phyloP scores from a whole-genome alignment of 1,140 invertebrate genomes.

The Amyelois transitella region DNA sequence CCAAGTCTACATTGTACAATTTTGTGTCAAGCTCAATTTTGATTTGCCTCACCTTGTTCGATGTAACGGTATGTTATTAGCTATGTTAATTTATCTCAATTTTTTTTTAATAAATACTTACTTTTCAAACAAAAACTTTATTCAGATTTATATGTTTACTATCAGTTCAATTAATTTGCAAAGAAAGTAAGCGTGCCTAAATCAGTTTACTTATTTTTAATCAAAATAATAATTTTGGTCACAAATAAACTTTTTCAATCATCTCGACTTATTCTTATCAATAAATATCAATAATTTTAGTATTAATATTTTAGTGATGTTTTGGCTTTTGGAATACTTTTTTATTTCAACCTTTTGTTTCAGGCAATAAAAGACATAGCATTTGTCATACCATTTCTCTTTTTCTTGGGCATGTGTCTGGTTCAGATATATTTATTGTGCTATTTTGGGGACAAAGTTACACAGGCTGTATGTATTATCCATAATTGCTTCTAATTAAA shows the following conservation, averaged over 20 bases:
- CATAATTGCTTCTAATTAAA: neutral
- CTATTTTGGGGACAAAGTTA: conserved; percentile 28
- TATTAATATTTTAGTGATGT: neutral
- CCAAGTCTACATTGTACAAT: conserved; percentile 21
- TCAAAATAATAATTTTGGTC: too few relatives aligned
- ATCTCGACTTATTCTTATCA: too few relatives aligned
- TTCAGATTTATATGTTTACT: too few relatives aligned
- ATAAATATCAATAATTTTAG: too few relatives aligned
- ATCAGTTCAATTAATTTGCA: too few relatives aligned
- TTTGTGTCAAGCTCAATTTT: conserved; percentile 22
- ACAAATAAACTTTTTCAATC: too few relatives aligned
- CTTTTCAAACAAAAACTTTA: too few relatives aligned
- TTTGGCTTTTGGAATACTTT: neutral
- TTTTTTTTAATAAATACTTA: too few relatives aligned
- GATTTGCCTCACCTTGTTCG: conserved; percentile 26
- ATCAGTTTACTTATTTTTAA: too few relatives aligned
- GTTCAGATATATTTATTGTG: conserved; percentile 37
- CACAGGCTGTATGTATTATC: neutral
- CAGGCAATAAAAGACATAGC: conserved; percentile 26
- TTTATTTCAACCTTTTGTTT: neutral
- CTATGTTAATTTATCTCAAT: too few relatives aligned
- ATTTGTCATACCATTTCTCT: conserved; percentile 19
- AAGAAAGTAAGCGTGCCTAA: too few relatives aligned
- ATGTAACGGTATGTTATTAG: conserved; percentile 25
- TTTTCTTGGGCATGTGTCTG: conserved; percentile 27